Conservation (phyloP, 2,888 invertebrate species). For the Lumbricus terrestris region DNA sequence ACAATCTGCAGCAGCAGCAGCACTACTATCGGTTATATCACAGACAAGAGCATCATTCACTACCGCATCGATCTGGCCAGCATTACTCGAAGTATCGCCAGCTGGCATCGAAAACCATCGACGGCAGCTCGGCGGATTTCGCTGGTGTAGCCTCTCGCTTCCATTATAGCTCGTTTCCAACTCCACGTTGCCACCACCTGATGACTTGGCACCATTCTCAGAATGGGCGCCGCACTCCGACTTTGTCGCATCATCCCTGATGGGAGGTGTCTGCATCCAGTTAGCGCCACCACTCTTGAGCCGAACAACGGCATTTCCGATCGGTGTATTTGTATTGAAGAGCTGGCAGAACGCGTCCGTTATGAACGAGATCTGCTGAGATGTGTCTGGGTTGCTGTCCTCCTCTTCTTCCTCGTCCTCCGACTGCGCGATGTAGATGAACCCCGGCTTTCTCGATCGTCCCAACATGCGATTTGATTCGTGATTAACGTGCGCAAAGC, state of each 20-base stretch:
- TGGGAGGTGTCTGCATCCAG: background rate
- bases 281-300: background rate
- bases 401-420: constrained; percentile 3
- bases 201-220: background rate
- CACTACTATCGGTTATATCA: constrained; percentile 3
- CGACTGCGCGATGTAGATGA: constrained; percentile 4
- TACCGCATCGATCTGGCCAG: background rate
- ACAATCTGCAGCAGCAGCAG: background rate
- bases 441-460: background rate
- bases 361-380: constrained; percentile 31
- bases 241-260: background rate
- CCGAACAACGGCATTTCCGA: background rate
- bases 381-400: background rate
- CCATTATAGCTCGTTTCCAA: background rate
- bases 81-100: background rate
- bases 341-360: constrained; percentile 36
- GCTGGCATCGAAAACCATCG: constrained; percentile 6
- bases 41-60: background rate
- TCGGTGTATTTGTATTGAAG: constrained; percentile 31
- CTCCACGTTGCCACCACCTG: background rate
- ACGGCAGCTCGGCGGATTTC: background rate
- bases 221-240: background rate
- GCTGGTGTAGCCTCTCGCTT: background rate
- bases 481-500: background rate
- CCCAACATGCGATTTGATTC: background rate